Evolutionary conservation across 2,888 invertebrate species (phyloP), one percentile per base, ranked within the genome.

Genomic region (Drosophila seclusa): DNA sequence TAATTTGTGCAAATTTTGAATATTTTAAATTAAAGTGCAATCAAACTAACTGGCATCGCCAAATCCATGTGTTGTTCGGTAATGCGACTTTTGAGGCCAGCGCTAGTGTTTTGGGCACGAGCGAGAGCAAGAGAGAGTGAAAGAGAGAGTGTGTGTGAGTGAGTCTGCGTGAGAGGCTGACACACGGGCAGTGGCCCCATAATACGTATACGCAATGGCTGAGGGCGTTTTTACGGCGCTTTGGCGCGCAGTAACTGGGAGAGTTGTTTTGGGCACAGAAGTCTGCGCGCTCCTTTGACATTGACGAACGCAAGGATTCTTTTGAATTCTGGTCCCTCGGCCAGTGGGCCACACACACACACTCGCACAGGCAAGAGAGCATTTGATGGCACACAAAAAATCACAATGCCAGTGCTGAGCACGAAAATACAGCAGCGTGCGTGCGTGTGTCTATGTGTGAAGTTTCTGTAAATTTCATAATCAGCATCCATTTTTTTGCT

Each of bases 401-500:
- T 72, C 73, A 60, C 60, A 53, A 45, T 64, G 48, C 61, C 53
- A 52, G 59, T 48, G 45, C 36, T n/a, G 49, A 70, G 61, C 45
- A 42, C 49, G 57, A 65, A 72, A 27, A 42, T 36, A 62, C 55
- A 18, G 31, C 42, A 21, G 16, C 65, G 52, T 71, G 52, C 55
- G 40, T 45, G 61, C 50, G 57, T 64, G 61, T 38, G 57, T 60
- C 52, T 65, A 53, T 66, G 62, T 68, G 63, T 72, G 55, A 73
- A 63, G 64, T 66, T 73, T 72, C 77, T 76, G 78, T 80, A 80
- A 82, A 82, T 77, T 82, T 79, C 87, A 87, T 82, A 87, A 89
- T 76, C 78, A 86, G 71, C 80, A 70, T 76, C 77, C 64, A 73
- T 76, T 75, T 61, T 67, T 75, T 63, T 67, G 65, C 63, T 75